Evolutionary conservation across 2,888 invertebrate genomes (phyloP), one percentile per base, ranked within the genome.

Genomic region (Chaitophorus viminalis): DNA sequence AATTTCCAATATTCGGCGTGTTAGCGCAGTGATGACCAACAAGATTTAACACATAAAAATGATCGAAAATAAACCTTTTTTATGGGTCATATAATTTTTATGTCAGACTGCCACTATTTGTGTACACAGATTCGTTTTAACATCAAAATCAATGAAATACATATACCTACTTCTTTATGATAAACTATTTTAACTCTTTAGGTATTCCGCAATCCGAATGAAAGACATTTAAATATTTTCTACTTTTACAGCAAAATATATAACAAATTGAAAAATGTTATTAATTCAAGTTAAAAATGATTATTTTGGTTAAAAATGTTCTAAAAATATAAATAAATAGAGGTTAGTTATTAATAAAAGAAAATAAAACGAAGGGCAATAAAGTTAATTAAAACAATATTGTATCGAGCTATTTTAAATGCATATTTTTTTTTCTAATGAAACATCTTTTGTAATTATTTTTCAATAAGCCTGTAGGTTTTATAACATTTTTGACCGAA

Each of bases 71-170:
- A n/a, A 83, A 39, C 29, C 46, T n/a, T 46, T 77, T 84, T 68
- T 85, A 77, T 68, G 31, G 31, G 77, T 68, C 84, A 65, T 17
- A 39, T 85, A 85, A 29, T 31, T 82, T 82, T 82, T 21, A 82
- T 60, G 11, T 29, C 5, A 29, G n/a, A 52, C 21, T 6, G 36
- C 36, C n/a, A 31, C 77, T 46, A 18, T 18, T 31, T 54, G n/a
- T 39, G 21, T 14, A 31, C 31, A 31, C 31, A n/a, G 77, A 54
- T 17, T 6, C 60, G 0, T 25, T 68, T 25, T 68, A 29, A n/a
- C 68, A 17, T n/a, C 68, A n/a, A 68, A 68, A 68, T 68, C 68
- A 68, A 68, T 68, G 68, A 68, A 68, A 68, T 29, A 29, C n/a
- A n/a, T n/a, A n/a, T n/a, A n/a, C n/a, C n/a, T n/a, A n/a, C 9